Evolutionary conservation across 1,140 invertebrate species (phyloP), one percentile per base, ranked within the genome.

Genomic region (Danaus melanippus): DNA sequence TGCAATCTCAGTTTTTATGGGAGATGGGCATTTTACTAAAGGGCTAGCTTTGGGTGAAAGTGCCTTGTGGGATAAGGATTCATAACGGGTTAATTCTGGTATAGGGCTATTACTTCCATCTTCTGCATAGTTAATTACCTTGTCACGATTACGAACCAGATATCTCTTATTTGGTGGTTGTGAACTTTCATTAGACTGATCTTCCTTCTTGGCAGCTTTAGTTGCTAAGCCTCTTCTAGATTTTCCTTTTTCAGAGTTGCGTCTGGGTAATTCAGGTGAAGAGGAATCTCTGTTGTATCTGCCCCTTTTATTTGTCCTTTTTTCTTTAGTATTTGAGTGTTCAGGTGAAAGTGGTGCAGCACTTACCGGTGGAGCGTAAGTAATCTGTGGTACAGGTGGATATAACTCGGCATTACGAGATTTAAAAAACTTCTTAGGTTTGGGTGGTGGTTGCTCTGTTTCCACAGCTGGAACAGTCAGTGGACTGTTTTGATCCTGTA

Each of bases 401-500:
- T 81, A 91, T 10, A 89, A 78, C 46, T 91, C 91, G 2, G 89
- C 86, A 81, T 93, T 94, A 39, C 95, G 89, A 70, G 94, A 96
- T 76, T 97, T 97, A 76, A 96, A 96, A 85, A 96, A 96, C 74
- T 97, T 97, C 68, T 95, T 95, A 46, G 95, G 95, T 74, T 95
- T 95, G 44, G 87, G 87, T 56, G 84, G 84, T 56, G 80, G 79
- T 62, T 88, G 87, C 50, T 89, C 87, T 54, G 88, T 84, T 69
- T 79, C 89, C 78, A 84, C 88, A 69, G 81, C 88, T 72, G 79
- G 89, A 61, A 88, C 86, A 67, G 86, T 88, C 59, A 88, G 65
- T 48, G 89, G 88, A 55, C 88, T 89, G 57, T 89, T 89, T 53
- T 89, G 89, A 76, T 89, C 89, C 77, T 90, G 89, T 43, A 88